Evolutionary conservation across 1,140 invertebrate species (phyloP).

Genomic region (Epicauta chinensis): DNA sequence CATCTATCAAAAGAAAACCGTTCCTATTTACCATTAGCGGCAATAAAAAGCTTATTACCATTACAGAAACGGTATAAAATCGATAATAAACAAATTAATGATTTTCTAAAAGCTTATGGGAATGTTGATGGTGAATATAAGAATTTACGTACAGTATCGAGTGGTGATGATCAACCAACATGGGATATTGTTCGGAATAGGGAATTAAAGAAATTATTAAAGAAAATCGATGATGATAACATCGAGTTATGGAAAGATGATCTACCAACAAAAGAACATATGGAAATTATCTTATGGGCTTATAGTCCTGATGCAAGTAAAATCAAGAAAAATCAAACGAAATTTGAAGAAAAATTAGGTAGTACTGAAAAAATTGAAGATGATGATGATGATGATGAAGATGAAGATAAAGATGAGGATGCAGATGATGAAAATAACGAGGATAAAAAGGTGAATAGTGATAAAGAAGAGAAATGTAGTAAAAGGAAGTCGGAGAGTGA

Average conservation of each 20-base stretch:
- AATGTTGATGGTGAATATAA: conserved; percentile 57
- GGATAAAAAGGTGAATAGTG: neutral
- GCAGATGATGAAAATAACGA: neutral
- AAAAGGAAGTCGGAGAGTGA: conserved; percentile 28
- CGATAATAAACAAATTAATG: conserved; percentile 38
- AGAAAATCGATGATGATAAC: conserved; percentile 46
- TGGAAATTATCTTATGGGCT: conserved; percentile 57
- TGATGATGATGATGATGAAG: conserved; percentile 17
- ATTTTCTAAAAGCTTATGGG: conserved; percentile 49
- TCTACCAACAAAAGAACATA: conserved; percentile 52
- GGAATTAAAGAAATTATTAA: conserved; percentile 49
- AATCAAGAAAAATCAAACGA: conserved; percentile 42
- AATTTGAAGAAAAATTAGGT: conserved; percentile 36
- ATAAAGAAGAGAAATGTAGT: conserved; percentile 15
- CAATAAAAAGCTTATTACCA: conserved; percentile 37
- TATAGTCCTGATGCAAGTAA: conserved; percentile 54
- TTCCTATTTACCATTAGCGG: conserved; percentile 48
- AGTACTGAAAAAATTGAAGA: conserved; percentile 15
- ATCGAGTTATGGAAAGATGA: conserved; percentile 54
- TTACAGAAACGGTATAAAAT: conserved; percentile 36
- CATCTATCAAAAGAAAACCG: conserved; percentile 56
- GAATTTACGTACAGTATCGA: conserved; percentile 52
- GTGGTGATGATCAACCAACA: conserved; percentile 47
- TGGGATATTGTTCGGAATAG: conserved; percentile 60
- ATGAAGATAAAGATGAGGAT: conserved; percentile 1